phyloP scores from a whole-genome alignment of 2,888 invertebrate species.

The Phlogophora meticulosa region DNA sequence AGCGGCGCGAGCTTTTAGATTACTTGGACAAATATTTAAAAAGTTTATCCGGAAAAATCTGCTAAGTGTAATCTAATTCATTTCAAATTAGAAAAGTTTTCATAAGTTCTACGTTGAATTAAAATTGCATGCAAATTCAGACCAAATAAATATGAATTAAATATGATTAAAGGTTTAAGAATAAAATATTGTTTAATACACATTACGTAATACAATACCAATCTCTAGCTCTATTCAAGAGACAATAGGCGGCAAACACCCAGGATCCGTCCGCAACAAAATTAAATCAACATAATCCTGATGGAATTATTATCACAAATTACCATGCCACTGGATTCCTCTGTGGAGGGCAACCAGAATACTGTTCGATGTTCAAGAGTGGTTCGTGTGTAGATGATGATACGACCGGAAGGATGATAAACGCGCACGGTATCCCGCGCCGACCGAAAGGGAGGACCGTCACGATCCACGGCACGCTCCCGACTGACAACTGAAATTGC shows the following conservation, averaged over 20 bases:
- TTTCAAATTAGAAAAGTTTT: slow-evolving; percentile 9
- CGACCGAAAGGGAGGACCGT: slow-evolving; percentile 75
- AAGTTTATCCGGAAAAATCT: slow-evolving; percentile 16
- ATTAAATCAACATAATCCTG: slow-evolving; percentile 75
- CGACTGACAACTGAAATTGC: slow-evolving; percentile 84
- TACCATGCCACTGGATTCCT: slow-evolving; percentile 88
- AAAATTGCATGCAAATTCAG: slow-evolving; percentile 7
- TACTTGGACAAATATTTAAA: slow-evolving; percentile 28
- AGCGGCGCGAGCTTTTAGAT: slow-evolving; percentile 44
- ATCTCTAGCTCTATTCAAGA: slow-evolving; percentile 76
- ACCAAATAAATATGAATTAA: slow-evolving; percentile 11
- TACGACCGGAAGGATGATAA: slow-evolving; percentile 73
- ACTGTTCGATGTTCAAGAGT: slow-evolving; percentile 68
- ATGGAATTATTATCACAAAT: slow-evolving; percentile 80
- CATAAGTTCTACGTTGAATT: neutral
- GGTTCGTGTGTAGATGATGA: slow-evolving; percentile 68
- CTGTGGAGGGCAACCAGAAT: slow-evolving; percentile 74
- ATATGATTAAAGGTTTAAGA: slow-evolving; percentile 18
- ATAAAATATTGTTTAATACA: slow-evolving; percentile 62
- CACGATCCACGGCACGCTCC: slow-evolving; percentile 81
- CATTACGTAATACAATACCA: slow-evolving; percentile 86
- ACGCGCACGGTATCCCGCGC: slow-evolving; percentile 68
- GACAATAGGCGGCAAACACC: slow-evolving; percentile 79
- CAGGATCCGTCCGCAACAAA: slow-evolving; percentile 76
- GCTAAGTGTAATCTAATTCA: slow-evolving; percentile 23